Conservation (phyloP, 2,113 vertebrate genomes). For the Antechinus stuartii region DNA sequence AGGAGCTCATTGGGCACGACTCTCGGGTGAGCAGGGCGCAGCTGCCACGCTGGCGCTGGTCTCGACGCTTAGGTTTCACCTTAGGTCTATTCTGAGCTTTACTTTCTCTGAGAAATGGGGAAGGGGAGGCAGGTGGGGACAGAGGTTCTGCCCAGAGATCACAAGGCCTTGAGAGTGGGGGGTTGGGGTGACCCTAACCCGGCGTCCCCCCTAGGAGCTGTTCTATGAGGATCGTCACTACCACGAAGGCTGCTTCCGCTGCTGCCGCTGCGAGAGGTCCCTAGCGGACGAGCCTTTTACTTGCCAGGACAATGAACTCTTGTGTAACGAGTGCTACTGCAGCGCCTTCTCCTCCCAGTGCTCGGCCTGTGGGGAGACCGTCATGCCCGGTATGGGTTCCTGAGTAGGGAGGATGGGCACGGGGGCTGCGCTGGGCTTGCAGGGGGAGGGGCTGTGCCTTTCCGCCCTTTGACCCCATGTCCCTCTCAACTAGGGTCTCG, state of each 20-base stretch:
- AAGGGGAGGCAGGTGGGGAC: neutral
- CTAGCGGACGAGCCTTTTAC: conserved; percentile 97
- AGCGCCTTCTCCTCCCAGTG: conserved; percentile 98
- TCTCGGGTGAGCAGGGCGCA: conserved; percentile 88
- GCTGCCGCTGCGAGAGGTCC: conserved; percentile 96
- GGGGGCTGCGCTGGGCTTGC: neutral
- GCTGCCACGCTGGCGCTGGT: neutral
- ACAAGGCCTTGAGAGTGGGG: neutral
- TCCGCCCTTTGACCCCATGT: conserved; percentile 45
- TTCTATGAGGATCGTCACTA: conserved; percentile 98
- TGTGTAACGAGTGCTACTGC: conserved; percentile 98
- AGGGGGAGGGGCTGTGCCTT: neutral
- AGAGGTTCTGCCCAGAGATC: neutral
- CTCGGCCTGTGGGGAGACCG: conserved; percentile 94
- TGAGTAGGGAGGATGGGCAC: neutral
- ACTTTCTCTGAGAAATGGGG: neutral
- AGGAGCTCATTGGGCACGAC: conserved; percentile 97
- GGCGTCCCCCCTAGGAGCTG: conserved; percentile 88
- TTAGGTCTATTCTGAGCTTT: neutral
- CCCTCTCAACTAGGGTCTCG: conserved; percentile 90
- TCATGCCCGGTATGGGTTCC: conserved; percentile 93
- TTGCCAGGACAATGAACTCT: conserved; percentile 94
- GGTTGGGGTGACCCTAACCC: neutral
- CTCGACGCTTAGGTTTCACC: neutral
- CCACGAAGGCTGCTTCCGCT: conserved; percentile 97